phyloP scores from a whole-genome alignment of 53 echinoderm and acorn worm species.

The Pentamera pediparva region DNA sequence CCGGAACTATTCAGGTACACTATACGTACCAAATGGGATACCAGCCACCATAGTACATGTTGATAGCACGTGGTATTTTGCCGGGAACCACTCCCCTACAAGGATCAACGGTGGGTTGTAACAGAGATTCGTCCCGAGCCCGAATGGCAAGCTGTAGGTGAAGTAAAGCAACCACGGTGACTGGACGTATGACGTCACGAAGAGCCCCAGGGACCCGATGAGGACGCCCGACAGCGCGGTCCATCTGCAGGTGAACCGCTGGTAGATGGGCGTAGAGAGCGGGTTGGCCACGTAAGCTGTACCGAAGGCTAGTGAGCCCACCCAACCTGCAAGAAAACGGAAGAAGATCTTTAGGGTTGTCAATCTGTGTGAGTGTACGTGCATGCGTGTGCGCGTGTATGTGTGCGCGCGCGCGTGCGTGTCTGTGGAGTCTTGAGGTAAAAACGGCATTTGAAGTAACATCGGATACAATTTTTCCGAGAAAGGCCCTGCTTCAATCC shows the following conservation, averaged over 20 bases:
- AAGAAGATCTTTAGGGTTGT: not conserved
- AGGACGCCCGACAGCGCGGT: constrained; percentile 64
- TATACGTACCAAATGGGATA: constrained; percentile 85
- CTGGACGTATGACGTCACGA: constrained; percentile 72
- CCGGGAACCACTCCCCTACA: constrained; percentile 88
- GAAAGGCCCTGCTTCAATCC: no score
- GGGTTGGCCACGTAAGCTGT: constrained; percentile 90
- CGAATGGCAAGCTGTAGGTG: constrained; percentile 91
- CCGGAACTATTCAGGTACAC: not conserved
- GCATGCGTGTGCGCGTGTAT: no score
- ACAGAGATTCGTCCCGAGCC: constrained; percentile 82
- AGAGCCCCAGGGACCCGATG: constrained; percentile 62
- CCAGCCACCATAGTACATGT: constrained; percentile 87
- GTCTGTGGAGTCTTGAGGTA: no score
- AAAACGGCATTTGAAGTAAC: no score
- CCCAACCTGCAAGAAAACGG: constrained; percentile 59
- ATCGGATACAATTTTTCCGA: no score
- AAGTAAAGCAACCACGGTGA: constrained; percentile 76
- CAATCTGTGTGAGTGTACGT: not conserved
- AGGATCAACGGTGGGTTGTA: constrained; percentile 85
- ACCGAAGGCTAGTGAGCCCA: constrained; percentile 92
- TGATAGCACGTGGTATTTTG: constrained; percentile 74
- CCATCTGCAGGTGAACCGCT: constrained; percentile 66
- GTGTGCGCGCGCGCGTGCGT: no score
- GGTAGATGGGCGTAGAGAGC: constrained; percentile 75